Conservation (phyloP, 2,113 vertebrate species). For the Podarcis cretensis region DNA sequence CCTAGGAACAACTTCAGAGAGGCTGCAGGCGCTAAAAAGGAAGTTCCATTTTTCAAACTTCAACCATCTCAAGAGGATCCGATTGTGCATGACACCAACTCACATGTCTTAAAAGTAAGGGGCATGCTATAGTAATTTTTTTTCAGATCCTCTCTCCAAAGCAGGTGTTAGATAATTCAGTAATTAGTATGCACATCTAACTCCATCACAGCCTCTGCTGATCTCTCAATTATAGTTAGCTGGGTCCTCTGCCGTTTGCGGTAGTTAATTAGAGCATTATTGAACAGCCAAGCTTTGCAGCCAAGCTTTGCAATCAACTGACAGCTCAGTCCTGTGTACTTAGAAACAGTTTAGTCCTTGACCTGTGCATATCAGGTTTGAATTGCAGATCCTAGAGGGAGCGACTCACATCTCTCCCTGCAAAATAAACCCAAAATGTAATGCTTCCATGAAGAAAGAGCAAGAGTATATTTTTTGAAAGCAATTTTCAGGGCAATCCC, state of each 20-base stretch:
- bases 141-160: slow-evolving; percentile 56
- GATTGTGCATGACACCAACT: neutral
- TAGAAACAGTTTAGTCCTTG: slow-evolving; percentile 12
- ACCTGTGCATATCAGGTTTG: rapidly evolving
- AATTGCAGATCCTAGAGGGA: neutral
- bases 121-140: slow-evolving; percentile 48
- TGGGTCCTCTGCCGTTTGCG: slow-evolving; percentile 79
- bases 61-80: neutral
- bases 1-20: slow-evolving; percentile 27
- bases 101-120: slow-evolving; percentile 26
- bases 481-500: neutral
- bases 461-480: neutral
- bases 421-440: neutral
- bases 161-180: slow-evolving; percentile 48
- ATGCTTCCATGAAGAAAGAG: rapidly evolving
- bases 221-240: slow-evolving; percentile 83
- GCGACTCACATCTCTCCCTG: rapidly evolving
- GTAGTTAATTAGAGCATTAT: slow-evolving; percentile 80
- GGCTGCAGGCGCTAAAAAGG: slow-evolving; percentile 15
- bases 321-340: neutral
- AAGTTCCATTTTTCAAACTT: slow-evolving; percentile 23
- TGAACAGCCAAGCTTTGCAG: slow-evolving; percentile 62
- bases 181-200: slow-evolving; percentile 53
- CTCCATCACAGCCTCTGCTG: slow-evolving; percentile 77
- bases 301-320: slow-evolving; percentile 27